These are phyloP conservation scores for Hymenochirus boettgeri DNA, from an alignment of 2,113 vertebrate genomes.

Conservation along the genomic window DNA sequence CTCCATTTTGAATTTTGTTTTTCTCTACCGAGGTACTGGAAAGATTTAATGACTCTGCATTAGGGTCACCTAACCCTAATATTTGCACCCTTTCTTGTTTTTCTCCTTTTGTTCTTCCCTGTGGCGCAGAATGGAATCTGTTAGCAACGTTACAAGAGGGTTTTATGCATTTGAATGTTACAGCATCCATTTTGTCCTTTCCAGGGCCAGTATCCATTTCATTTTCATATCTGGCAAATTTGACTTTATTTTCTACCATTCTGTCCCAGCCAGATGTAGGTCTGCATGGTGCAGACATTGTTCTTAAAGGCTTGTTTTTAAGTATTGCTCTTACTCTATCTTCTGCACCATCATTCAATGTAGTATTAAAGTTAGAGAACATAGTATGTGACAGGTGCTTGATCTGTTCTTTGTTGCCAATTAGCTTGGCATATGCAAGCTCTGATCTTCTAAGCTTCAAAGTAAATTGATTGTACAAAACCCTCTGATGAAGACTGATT, in stretches of 20 bases:
- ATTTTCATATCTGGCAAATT: neutral
- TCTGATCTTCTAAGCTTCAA: conserved; percentile 42
- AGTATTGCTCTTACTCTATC: conserved; percentile 20
- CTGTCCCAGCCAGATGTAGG: conserved; percentile 3
- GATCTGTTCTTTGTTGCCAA: conserved; percentile 19
- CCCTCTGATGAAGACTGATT: conserved; percentile 37
- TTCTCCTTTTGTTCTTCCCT: neutral
- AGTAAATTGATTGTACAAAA: conserved; percentile 43
- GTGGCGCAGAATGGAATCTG: conserved; percentile 16
- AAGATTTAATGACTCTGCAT: neutral
- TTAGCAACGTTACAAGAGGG: neutral
- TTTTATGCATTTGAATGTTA: neutral
- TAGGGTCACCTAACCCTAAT: neutral
- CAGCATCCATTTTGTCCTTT: neutral
- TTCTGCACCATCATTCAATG: neutral
- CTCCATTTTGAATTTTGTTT: neutral
- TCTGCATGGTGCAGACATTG: neutral
- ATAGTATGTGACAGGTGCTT: conserved; percentile 4
- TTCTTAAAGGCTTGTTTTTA: conserved; percentile 1
- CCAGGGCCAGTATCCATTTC: neutral
- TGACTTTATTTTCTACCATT: neutral
- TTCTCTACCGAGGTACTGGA: neutral
- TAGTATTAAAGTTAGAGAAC: conserved; percentile 4
- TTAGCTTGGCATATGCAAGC: conserved; percentile 9
- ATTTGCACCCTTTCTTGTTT: neutral